Evolutionary conservation across 2,888 invertebrate genomes (phyloP).

Genomic region (Lamellibrachia satsuma): DNA sequence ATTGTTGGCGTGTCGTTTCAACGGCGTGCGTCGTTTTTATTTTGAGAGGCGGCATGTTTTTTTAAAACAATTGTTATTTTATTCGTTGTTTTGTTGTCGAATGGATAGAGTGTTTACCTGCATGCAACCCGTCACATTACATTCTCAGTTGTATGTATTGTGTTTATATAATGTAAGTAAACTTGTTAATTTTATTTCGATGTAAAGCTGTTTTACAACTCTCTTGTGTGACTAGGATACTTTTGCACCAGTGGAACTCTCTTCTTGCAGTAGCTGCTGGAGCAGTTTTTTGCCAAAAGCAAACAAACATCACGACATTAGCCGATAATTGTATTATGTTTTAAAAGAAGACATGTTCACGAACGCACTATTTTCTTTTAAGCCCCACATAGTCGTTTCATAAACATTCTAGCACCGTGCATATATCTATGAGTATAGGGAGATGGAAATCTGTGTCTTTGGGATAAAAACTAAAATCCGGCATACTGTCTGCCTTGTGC

Average conservation of each 20-base stretch:
- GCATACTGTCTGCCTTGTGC: too few relatives aligned
- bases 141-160: background rate
- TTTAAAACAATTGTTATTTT: background rate
- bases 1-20: background rate
- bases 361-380: too few relatives aligned
- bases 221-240: too few relatives aligned
- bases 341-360: too few relatives aligned
- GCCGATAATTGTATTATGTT: too few relatives aligned
- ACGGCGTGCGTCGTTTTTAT: background rate
- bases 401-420: background rate
- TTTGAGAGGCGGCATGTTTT: background rate
- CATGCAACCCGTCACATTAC: background rate
- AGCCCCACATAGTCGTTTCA: too few relatives aligned
- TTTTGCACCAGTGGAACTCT: too few relatives aligned
- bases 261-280: too few relatives aligned
- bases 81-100: background rate
- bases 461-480: too few relatives aligned
- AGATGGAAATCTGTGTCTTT: too few relatives aligned
- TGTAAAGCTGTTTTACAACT: background rate
- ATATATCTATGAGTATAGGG: background rate
- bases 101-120: background rate
- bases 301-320: too few relatives aligned
- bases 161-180: conserved; percentile 2
- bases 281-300: too few relatives aligned
- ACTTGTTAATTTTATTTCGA: background rate